phyloP scores from a whole-genome alignment of 2,113 vertebrate species.

The Cinclus cinclus region DNA sequence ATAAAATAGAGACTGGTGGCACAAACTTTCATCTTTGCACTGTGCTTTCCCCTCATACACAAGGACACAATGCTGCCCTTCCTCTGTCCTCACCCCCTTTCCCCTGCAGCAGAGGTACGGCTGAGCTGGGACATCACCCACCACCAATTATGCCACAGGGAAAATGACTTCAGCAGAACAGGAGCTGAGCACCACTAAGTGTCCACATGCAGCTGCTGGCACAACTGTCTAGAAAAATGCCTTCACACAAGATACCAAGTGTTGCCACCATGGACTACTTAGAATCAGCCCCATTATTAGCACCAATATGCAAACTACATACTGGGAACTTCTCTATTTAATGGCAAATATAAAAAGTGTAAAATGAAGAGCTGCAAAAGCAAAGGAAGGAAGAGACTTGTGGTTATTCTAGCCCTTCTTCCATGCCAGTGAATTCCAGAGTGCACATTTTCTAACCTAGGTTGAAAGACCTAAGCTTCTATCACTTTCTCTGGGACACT shows the following conservation, averaged over 20 bases:
- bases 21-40: neutral
- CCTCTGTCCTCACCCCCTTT: accelerated
- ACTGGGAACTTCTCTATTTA: neutral
- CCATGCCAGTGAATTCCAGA: neutral
- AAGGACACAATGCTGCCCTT: neutral
- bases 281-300: neutral
- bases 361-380: neutral
- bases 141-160: accelerated
- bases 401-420: neutral
- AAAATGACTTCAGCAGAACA: neutral
- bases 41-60: accelerated
- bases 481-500: neutral
- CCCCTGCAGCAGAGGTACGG: neutral
- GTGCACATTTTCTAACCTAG: neutral
- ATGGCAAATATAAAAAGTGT: neutral
- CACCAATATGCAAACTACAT: neutral
- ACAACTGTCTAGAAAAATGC: neutral
- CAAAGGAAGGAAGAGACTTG: neutral
- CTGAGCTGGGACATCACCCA: neutral
- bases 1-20: neutral
- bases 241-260: accelerated
- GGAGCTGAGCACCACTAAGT: neutral
- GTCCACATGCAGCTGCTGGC: neutral
- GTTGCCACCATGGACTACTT: neutral
- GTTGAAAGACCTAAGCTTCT: neutral